Percentiles rank a stretch among this genome's conserved stretches.
Evolutionary conservation across 2,113 vertebrate genomes (phyloP).

Genomic region (Lampris megalopsis): DNA sequence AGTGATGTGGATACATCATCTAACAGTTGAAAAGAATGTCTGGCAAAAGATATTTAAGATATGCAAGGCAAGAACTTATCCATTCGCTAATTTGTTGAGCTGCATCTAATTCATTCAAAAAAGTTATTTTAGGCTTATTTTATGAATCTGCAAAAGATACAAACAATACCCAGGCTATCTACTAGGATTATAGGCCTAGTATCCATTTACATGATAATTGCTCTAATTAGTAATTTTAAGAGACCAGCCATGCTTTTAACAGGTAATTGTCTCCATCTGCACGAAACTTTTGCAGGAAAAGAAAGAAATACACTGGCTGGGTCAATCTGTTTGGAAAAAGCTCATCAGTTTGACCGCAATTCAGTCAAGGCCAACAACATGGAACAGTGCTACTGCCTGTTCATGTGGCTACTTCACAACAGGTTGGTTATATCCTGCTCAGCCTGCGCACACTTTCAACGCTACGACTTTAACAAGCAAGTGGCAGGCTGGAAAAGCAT

Average conservation of each 20-base stretch:
- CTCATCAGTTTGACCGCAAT: constrained; percentile 16
- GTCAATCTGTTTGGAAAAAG: constrained; percentile 26
- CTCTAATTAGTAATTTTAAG: no score
- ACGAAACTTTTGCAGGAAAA: neutral
- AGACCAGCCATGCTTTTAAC: no score
- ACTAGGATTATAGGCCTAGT: no score
- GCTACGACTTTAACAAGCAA: constrained; percentile 21
- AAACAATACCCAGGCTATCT: no score
- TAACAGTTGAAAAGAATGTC: neutral
- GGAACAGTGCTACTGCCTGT: constrained; percentile 15
- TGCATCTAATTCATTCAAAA: no score
- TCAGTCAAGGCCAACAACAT: constrained; percentile 26
- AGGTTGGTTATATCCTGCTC: constrained; percentile 27
- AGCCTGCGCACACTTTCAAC: constrained; percentile 33
- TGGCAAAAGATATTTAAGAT: neutral
- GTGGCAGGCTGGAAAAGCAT: constrained; percentile 39
- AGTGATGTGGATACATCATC: neutral
- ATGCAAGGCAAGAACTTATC: neutral
- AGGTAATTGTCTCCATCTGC: neutral
- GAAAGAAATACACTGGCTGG: no score
- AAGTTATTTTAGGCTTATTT: no score
- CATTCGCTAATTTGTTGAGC: no score
- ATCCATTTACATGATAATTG: no score
- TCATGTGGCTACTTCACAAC: constrained; percentile 8
- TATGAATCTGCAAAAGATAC: no score